Conservation (phyloP, 2,797 vertebrate genomes). For the Phyllotis vaccarum region DNA sequence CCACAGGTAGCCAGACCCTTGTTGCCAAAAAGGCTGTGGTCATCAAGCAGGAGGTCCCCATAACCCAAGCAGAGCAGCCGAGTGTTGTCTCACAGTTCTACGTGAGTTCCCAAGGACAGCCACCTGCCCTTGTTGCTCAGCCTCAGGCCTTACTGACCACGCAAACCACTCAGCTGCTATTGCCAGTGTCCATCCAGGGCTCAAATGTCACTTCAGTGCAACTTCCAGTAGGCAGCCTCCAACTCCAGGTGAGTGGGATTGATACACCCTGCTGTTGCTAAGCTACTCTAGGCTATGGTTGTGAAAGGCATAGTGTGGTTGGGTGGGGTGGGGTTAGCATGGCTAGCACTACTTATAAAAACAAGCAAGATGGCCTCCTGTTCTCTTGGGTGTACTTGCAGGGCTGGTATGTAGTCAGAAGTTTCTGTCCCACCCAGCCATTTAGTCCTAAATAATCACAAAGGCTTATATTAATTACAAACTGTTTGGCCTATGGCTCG, state of each 20-base stretch:
- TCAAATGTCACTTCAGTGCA: constrained; percentile 88
- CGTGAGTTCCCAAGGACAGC: constrained; percentile 89
- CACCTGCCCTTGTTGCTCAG: constrained; percentile 88
- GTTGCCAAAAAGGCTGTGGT: constrained; percentile 89
- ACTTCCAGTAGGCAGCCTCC: constrained; percentile 90
- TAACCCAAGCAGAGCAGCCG: constrained; percentile 86
- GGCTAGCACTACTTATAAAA: not conserved
- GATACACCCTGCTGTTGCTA: not conserved
- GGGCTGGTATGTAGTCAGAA: not conserved
- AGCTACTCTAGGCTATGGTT: not conserved
- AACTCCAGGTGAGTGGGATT: constrained; percentile 90
- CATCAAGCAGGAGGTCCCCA: constrained; percentile 91
- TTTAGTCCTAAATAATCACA: no score
- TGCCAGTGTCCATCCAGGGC: constrained; percentile 92
- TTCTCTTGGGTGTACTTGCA: not conserved
- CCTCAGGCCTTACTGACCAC: constrained; percentile 91
- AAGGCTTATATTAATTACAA: no score
- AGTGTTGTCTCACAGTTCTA: constrained; percentile 88
- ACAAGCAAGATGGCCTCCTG: not conserved
- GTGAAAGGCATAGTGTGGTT: not conserved
- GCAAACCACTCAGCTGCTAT: constrained; percentile 91
- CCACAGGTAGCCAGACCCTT: constrained; percentile 86
- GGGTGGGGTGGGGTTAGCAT: not conserved
- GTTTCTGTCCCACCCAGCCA: no score
- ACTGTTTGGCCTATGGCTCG: no score